Base-by-base conservation (phyloP, 2,113 vertebrate genomes). In the Melanerpes formicivorus region DNA sequence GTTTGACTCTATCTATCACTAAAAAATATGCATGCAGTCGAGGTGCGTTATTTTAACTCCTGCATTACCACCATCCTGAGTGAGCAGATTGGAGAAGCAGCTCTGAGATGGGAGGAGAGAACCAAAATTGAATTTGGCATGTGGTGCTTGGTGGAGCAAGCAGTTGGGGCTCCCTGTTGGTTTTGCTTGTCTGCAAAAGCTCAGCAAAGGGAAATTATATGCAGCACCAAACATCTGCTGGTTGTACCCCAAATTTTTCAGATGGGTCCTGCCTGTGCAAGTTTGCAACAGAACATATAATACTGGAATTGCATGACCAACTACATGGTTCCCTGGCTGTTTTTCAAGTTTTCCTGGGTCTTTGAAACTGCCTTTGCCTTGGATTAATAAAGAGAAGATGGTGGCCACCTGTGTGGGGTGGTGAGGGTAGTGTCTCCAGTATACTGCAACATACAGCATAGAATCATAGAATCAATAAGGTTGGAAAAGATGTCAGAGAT, bases 371-470 rank as follows among this genome's bases (percentile, higher is more conserved):
- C 13, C 11, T 76, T 27, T 48, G 2, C 27, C 34, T 44, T 66
- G 72, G 27, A 30, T 82, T 50, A 73, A 44, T n/a, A 48, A 16
- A 32, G 63, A 80, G 42, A 32, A 55, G 22, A 3, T 29, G 67
- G 37, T 84, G 84, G 27, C 40, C 29, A 14, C 22, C 30, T 19
- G 11, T 3, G 15, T 65, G 82, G 32, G 48, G 17, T 50, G n/a
- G 50, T 34, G 88, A 34, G 32, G 4, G 21, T 25, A 67, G 7
- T 65, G 32, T 15, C 54, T 22, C 5, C 19, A 23, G 26, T 26
- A 8, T 52, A n/a, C 60, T 76, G 27, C 0, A 15, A 30, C 6
- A 1, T 1, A 0, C 0, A 8, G 10, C 11, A 40, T 11, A 40
- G 40, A 40, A 40, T 11, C 40, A 40, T 40, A 11, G 40, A 40